A percentile compares a stretch with the other conserved stretches of the same genome.
These are phyloP conservation scores for Tigriopus japonicus DNA, from an alignment of 1,140 invertebrate genomes.

Conservation along the genomic window DNA sequence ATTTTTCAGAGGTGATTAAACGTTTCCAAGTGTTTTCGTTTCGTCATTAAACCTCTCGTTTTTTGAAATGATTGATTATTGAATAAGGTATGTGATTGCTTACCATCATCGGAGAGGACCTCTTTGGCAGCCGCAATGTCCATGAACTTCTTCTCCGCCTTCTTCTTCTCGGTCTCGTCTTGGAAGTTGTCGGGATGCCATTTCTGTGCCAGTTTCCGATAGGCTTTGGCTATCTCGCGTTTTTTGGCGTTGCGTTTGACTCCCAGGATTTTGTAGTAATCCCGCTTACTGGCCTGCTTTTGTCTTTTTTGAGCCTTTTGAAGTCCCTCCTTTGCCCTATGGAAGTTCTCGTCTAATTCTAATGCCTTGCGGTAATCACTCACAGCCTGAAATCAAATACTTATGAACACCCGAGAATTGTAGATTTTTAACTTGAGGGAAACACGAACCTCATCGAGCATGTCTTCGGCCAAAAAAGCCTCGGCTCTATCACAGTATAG, in stretches of 20 bases:
- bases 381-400: slow-evolving; percentile 43
- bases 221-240: slow-evolving; percentile 64
- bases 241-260: slow-evolving; percentile 70
- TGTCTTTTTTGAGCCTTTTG: slow-evolving; percentile 76
- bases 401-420: too few relatives aligned
- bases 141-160: slow-evolving; percentile 94
- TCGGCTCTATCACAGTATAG: slow-evolving; percentile 79
- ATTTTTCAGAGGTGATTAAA: too few relatives aligned
- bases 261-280: slow-evolving; percentile 95
- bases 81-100: too few relatives aligned
- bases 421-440: not conserved
- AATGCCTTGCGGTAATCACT: slow-evolving; percentile 65
- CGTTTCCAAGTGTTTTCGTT: too few relatives aligned
- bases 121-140: slow-evolving; percentile 98
- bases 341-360: slow-evolving; percentile 56
- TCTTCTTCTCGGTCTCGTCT: slow-evolving; percentile 64
- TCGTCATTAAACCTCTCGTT: too few relatives aligned
- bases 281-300: slow-evolving; percentile 76
- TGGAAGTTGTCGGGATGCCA: slow-evolving; percentile 98
- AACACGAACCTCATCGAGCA: slow-evolving; percentile 62
- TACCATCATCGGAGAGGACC: slow-evolving; percentile 53
- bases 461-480: slow-evolving; percentile 66
- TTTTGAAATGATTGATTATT: too few relatives aligned
- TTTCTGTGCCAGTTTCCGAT: slow-evolving; percentile 78
- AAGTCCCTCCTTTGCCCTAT: slow-evolving; percentile 71